Percentiles rank a stretch among this genome's conserved stretches.
These are phyloP conservation scores for Intellagama lesueurii DNA, from an alignment of 2,797 vertebrate genomes.

Conservation along the genomic window DNA sequence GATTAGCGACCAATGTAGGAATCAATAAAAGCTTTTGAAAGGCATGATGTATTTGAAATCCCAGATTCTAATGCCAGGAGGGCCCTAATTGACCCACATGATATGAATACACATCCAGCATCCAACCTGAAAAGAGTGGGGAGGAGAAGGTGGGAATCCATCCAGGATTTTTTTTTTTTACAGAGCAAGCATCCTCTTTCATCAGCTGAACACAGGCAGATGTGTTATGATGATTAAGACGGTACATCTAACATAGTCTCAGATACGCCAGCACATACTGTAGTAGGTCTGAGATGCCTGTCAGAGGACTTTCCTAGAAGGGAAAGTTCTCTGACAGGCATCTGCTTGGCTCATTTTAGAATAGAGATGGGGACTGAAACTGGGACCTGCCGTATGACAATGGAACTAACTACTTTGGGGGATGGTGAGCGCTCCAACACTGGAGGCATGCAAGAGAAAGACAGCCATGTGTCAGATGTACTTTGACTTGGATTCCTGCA, in stretches of 20 bases:
- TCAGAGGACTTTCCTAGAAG: background rate
- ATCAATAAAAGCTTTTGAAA: constrained; percentile 33
- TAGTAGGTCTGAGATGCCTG: background rate
- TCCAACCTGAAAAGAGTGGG: background rate
- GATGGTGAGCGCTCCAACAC: no score
- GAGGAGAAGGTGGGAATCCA: background rate
- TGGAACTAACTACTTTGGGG: no score
- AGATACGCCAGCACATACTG: background rate
- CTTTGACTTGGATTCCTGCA: no score
- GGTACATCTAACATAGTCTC: no score
- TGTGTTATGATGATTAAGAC: background rate
- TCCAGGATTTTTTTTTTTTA: background rate
- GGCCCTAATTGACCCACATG: background rate
- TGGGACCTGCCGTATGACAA: background rate
- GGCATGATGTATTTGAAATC: constrained; percentile 1
- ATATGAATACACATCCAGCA: background rate
- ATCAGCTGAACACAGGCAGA: background rate
- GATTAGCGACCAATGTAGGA: background rate
- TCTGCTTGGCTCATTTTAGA: background rate
- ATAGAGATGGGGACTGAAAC: background rate
- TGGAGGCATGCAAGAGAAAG: no score
- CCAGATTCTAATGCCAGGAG: background rate
- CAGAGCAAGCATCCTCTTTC: background rate
- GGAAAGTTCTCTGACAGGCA: no score
- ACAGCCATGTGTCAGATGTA: no score